A percentile compares a stretch with the other conserved stretches of the same genome.
phyloP scores from a whole-genome alignment of 2,797 vertebrate genomes.

The Microctenopoma stevenorrisi region DNA sequence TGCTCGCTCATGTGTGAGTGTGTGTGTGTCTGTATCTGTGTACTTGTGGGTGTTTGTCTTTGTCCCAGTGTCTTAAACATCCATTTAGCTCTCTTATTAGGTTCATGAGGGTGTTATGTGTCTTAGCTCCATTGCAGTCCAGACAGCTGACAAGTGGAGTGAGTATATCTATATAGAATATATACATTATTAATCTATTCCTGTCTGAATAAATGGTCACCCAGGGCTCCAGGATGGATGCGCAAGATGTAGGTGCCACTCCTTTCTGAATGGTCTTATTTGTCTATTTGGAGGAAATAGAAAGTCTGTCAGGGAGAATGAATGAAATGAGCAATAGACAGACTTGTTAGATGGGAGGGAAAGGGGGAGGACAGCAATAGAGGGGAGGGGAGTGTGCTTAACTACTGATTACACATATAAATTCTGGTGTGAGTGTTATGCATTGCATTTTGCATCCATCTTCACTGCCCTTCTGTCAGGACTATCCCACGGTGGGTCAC shows the following conservation, averaged over 20 bases:
- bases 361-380: slow-evolving; percentile 34
- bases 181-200: slow-evolving; percentile 63
- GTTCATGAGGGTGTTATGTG: slow-evolving; percentile 8
- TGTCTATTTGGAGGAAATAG: slow-evolving; percentile 67
- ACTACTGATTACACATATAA: slow-evolving; percentile 61
- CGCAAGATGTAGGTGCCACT: slow-evolving; percentile 19
- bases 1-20: not conserved
- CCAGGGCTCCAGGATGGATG: slow-evolving; percentile 47
- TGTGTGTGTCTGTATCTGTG: not conserved
- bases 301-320: slow-evolving; percentile 64
- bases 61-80: slow-evolving; percentile 34
- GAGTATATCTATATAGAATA: slow-evolving; percentile 50
- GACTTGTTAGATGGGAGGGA: slow-evolving; percentile 52
- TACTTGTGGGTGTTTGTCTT: slow-evolving; percentile 14
- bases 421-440: slow-evolving; percentile 43
- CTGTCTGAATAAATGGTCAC: slow-evolving; percentile 55
- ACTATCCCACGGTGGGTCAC: slow-evolving; percentile 21
- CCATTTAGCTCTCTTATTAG: slow-evolving; percentile 28
- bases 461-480: slow-evolving; percentile 23
- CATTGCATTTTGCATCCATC: slow-evolving; percentile 29
- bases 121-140: slow-evolving; percentile 38
- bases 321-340: slow-evolving; percentile 58
- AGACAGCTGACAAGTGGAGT: slow-evolving; percentile 44
- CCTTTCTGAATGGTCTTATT: slow-evolving; percentile 62
- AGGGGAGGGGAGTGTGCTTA: slow-evolving; percentile 37